A percentile compares a stretch with the other conserved stretches of the same genome.
Evolutionary conservation across 2,113 vertebrate genomes (phyloP).

Genomic region (Engystomops pustulosus): DNA sequence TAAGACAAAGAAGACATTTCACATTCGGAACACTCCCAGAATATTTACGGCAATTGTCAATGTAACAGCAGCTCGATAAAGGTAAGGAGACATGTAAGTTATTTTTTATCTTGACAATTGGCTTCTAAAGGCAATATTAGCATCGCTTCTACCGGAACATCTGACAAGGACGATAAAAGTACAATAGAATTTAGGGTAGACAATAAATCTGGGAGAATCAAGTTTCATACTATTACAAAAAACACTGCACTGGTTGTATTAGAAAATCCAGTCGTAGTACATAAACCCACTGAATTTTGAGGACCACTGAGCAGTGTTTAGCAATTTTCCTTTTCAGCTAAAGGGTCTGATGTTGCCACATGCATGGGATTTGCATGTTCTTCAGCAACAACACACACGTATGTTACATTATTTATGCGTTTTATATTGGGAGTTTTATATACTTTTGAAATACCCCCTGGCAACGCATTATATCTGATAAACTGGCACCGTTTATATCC

Average conservation of each 20-base stretch:
- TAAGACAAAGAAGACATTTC: neutral
- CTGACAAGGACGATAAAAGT: slow-evolving; percentile 13
- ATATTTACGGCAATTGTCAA: slow-evolving; percentile 20
- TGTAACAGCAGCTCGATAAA: slow-evolving; percentile 24
- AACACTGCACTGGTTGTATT: neutral
- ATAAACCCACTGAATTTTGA: too few species aligned
- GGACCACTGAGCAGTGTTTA: neutral
- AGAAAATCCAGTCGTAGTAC: neutral
- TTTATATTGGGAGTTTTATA: too few species aligned
- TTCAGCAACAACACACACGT: too few species aligned
- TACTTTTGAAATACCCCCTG: too few species aligned
- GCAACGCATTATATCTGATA: too few species aligned
- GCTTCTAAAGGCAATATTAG: slow-evolving; percentile 31
- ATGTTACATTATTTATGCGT: too few species aligned
- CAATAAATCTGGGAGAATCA: slow-evolving; percentile 1
- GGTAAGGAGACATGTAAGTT: slow-evolving; percentile 20
- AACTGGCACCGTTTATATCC: too few species aligned
- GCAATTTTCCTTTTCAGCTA: too few species aligned
- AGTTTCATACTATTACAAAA: neutral
- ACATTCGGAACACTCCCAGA: slow-evolving; percentile 14
- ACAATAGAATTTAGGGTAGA: neutral
- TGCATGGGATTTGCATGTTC: too few species aligned
- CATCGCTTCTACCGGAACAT: slow-evolving; percentile 11
- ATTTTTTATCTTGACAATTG: slow-evolving; percentile 23
- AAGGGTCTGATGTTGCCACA: too few species aligned